Base-by-base conservation (phyloP, 2,797 vertebrate species). In the Peromyscus melanophrys region DNA sequence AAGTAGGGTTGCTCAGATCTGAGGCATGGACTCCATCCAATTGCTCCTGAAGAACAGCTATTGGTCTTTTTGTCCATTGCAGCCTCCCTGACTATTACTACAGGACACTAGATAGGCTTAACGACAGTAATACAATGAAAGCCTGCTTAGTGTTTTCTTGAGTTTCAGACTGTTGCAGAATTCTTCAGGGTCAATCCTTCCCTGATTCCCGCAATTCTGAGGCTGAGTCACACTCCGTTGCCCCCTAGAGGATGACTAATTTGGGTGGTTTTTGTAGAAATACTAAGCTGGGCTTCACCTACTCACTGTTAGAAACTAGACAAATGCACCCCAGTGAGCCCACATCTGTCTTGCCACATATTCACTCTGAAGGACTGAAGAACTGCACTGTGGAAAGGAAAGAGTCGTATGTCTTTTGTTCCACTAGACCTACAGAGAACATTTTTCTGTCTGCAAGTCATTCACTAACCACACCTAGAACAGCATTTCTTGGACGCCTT, bases 181-280 rank as follows among this genome's bases (percentile, higher is more conserved):
- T 83, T 89, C 69, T 90, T 95, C 4, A 52, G 63, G 46, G 94
- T 92, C 52, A 92, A 31, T 89, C 25, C n/a, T 83, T 95, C 25
- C 49, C 57, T 87, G n/a, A 93, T 57, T 75, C 71, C 67, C 4
- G 25, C 40, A 34, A 85, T 69, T 86, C 63, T 13, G 59, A 93
- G 55, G 14, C 92, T 95, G 77, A 84, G 63, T 95, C 95, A 95
- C 65, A 80, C 92, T 92, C 89, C 94, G 65, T 67, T 96, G 94
- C 89, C 89, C 94, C 95, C 94, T 96, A 59, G 85, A 97, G 89
- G 85, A 87, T 97, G 82, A 97, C 82, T 96, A 78, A 78, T 83
- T 82, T 65, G 67, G 6, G 81, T 92, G 43, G 34, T 96, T 96
- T 85, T 90, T 71, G 34, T 85, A 93, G 76, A n/a, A 95, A 78